phyloP scores from a whole-genome alignment of 1,140 invertebrate species.

The Dysdera silvatica region DNA sequence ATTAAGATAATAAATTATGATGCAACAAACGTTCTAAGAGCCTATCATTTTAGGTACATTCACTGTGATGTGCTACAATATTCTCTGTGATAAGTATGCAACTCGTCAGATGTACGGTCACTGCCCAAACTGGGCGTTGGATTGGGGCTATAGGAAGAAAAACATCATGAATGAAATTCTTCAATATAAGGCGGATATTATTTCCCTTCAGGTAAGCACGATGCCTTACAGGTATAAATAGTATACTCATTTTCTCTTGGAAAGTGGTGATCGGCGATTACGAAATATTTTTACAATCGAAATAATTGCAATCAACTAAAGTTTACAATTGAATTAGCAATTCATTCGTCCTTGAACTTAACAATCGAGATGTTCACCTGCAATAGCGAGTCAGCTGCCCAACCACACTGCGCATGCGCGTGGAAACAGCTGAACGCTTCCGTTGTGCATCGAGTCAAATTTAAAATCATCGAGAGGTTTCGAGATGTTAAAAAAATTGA shows the following conservation, averaged over 20 bases:
- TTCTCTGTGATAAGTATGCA: slow-evolving; percentile 97
- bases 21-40: no score
- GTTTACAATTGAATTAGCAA: background rate
- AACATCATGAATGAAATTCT: slow-evolving; percentile 94
- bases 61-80: slow-evolving; percentile 99
- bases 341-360: background rate
- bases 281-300: no score
- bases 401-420: no score
- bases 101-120: slow-evolving; percentile 63
- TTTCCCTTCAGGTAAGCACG: slow-evolving; percentile 66
- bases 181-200: slow-evolving; percentile 94
- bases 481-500: no score
- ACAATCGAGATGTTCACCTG: background rate
- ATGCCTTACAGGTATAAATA: background rate
- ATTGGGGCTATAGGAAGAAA: slow-evolving; percentile 97
- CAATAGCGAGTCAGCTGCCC: no score
- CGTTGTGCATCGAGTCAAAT: no score
- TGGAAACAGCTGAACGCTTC: no score
- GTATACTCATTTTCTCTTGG: background rate
- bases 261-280: no score
- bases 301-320: no score
- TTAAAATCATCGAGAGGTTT: no score
- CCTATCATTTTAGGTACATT: slow-evolving; percentile 48
- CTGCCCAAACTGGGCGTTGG: slow-evolving; percentile 68
- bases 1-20: no score